Percentiles rank a stretch among this genome's conserved stretches.
phyloP scores from a whole-genome alignment of 1,140 invertebrate species.

The Formica selysi region DNA sequence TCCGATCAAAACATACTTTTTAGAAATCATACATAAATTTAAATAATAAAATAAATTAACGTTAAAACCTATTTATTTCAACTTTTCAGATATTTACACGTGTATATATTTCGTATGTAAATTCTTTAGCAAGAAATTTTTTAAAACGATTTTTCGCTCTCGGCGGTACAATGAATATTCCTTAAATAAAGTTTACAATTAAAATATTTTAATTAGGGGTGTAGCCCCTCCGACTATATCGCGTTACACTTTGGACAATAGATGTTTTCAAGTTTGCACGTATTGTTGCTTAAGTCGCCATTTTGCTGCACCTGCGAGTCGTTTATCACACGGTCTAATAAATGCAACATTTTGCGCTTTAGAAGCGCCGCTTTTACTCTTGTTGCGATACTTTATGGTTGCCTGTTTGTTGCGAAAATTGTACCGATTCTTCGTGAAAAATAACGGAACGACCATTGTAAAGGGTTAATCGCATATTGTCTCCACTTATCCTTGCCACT shows the following conservation, averaged over 20 bases:
- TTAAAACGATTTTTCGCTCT: neutral
- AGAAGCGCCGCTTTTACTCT: conserved; percentile 20
- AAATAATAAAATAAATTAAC: neutral
- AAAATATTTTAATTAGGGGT: conserved; percentile 29
- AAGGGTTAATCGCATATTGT: conserved; percentile 52
- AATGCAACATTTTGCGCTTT: conserved; percentile 53
- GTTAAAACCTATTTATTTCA: neutral
- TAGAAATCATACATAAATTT: neutral
- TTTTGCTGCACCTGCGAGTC: conserved; percentile 51
- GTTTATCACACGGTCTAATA: conserved; percentile 61
- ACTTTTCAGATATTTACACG: neutral
- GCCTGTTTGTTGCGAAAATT: conserved; percentile 55
- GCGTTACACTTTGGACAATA: conserved; percentile 9
- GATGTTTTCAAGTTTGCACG: conserved; percentile 49
- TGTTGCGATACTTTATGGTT: conserved; percentile 28
- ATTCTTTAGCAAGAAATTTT: neutral
- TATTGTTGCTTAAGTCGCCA: conserved; percentile 31
- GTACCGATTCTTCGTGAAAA: conserved; percentile 25
- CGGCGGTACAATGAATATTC: neutral
- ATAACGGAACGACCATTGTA: conserved; percentile 26
- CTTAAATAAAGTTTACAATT: conserved; percentile 3
- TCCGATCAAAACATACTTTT: neutral
- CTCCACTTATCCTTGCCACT: neutral
- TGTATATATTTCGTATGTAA: neutral
- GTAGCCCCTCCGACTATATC: neutral